Evolutionary conservation across 1,140 invertebrate species (phyloP).

Genomic region (Orchestia grillus): DNA sequence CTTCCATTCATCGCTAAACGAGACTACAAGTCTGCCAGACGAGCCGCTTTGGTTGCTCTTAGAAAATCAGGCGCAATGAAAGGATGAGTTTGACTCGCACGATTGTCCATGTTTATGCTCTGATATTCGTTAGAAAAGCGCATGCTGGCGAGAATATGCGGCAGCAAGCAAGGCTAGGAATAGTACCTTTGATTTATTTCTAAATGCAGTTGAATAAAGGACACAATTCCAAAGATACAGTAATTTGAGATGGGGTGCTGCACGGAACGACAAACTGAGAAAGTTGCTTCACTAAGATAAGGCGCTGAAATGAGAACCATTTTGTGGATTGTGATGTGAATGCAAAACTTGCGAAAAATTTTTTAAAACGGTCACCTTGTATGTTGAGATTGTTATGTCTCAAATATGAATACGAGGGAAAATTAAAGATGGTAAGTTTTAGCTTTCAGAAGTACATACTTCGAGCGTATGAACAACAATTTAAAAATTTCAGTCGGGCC

Average conservation of each 20-base stretch:
- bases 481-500: too few species aligned
- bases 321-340: neutral
- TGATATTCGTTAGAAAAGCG: neutral
- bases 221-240: neutral
- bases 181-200: neutral
- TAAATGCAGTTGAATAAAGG: neutral
- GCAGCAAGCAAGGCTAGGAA: neutral
- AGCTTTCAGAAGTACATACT: too few species aligned
- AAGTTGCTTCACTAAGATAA: neutral
- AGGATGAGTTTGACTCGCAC: conserved; percentile 13
- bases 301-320: neutral
- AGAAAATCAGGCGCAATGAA: conserved; percentile 20
- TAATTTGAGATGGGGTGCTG: neutral
- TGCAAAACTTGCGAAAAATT: too few species aligned
- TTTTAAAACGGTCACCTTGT: too few species aligned
- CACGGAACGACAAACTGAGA: neutral
- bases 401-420: too few species aligned
- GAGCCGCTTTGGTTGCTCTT: conserved; percentile 13
- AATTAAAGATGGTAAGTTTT: too few species aligned
- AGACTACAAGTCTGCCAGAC: conserved; percentile 30
- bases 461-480: too few species aligned
- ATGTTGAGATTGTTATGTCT: too few species aligned
- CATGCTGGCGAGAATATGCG: neutral
- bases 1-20: conserved; percentile 39
- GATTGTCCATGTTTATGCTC: neutral